These are phyloP conservation scores for Kradibia gibbosae DNA, from an alignment of 1,140 invertebrate genomes.

Conservation along the genomic window DNA sequence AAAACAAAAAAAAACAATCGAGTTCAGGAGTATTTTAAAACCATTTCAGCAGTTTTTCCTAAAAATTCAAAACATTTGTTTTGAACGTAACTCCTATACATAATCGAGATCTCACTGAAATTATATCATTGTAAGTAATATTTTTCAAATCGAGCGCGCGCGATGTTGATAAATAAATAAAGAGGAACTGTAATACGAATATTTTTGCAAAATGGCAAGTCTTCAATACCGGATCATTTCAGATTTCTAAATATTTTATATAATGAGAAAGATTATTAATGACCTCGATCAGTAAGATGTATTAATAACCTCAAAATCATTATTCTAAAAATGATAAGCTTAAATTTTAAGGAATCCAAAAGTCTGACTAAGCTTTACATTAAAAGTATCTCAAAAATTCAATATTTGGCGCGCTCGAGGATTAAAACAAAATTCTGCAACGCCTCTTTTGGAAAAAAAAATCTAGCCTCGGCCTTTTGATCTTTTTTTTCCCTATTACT, in stretches of 20 bases:
- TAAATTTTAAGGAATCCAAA: neutral
- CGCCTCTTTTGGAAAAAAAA: neutral
- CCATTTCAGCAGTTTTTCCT: constrained; percentile 17
- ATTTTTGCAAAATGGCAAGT: constrained; percentile 19
- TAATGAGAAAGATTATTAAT: neutral
- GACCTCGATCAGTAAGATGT: neutral
- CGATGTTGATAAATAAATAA: neutral
- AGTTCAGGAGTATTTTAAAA: neutral
- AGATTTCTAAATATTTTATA: constrained; percentile 3
- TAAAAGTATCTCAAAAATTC: neutral
- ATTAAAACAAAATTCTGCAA: neutral
- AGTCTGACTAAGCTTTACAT: neutral
- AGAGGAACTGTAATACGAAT: neutral
- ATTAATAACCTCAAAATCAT: neutral
- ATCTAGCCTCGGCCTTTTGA: constrained; percentile 38
- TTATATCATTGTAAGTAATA: constrained; percentile 31
- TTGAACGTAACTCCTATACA: constrained; percentile 12
- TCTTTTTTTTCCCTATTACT: too few species aligned
- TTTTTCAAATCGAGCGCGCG: constrained; percentile 26
- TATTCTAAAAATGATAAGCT: constrained; percentile 21
- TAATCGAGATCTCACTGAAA: neutral
- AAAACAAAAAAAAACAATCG: too few species aligned
- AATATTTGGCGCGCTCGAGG: constrained; percentile 13
- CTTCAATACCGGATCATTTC: neutral
- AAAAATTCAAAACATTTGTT: too few species aligned